Evolutionary conservation across 2,888 invertebrate genomes (phyloP).

Genomic region (Cephus pulcher): DNA sequence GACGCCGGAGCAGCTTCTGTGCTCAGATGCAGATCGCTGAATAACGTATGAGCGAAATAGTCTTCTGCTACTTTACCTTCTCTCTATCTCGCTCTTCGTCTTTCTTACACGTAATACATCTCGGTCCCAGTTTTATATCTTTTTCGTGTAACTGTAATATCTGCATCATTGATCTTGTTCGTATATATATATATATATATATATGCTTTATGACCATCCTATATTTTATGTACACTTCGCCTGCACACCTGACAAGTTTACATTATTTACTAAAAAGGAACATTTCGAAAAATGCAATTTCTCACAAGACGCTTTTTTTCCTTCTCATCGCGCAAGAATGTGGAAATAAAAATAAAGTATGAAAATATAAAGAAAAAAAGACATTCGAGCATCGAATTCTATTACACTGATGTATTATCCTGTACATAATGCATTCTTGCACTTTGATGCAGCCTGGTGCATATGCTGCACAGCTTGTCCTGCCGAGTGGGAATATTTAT

Average conservation of each 20-base stretch:
- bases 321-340: neutral
- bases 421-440: too few relatives aligned
- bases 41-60: neutral
- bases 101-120: neutral
- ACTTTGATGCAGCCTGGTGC: too few relatives aligned
- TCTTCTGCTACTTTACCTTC: neutral
- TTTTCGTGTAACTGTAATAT: neutral
- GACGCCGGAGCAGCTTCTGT: neutral
- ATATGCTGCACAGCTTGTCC: neutral
- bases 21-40: neutral
- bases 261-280: neutral
- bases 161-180: neutral
- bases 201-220: neutral
- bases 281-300: neutral
- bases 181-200: neutral
- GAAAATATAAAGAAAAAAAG: neutral
- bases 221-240: neutral
- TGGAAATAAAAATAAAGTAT: neutral
- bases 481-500: neutral
- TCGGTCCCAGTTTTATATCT: neutral
- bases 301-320: neutral
- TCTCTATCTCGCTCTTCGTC: neutral
- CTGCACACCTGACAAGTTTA: neutral
- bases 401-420: neutral
- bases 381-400: too few relatives aligned